Evolutionary conservation across 2,113 vertebrate species (phyloP), one percentile per base, ranked within the genome.

Genomic region (Conger conger): DNA sequence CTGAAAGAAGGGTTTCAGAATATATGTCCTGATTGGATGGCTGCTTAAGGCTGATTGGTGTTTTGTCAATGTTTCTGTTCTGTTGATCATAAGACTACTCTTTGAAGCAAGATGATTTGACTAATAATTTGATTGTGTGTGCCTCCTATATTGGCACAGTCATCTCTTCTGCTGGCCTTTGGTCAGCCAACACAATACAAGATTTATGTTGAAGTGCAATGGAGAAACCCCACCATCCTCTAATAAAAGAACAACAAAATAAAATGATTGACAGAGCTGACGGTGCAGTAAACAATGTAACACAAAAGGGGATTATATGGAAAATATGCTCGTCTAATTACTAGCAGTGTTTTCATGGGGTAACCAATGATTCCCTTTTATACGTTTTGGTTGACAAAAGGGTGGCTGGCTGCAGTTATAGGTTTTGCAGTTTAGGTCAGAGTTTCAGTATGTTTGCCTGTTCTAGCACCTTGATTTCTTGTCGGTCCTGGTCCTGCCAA

Each of bases 31-130:
- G n/a, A 30, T 73, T 73, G 68, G 68, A 13, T 63, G 57, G 57
- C 20, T 27, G 27, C 57, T 20, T 63, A 27, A 63, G 54, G 23
- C 57, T 73, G 27, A 73, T 73, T 73, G 68, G 27, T 73, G 20
- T 63, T 63, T 63, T 63, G 23, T 63, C 57, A 63, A 23, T 57
- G 54, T 57, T 57, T 57, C 16, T 16, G 60, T 73, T 73, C n/a
- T 73, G 68, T 73, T 73, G 9, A 73, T 33, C 27, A 63, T 63
- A 4, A 73, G 68, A 30, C 6, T 73, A 9, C 11, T 73, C 5
- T 73, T 4, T 73, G 68, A 73, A 73, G 6, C n/a, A 73, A 73
- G 68, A 73, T 73, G n/a, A 73, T 73, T 73, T 73, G 68, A 73
- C 68, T 73, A n/a, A n/a, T 23, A 63, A 33, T 73, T 2, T 73